A percentile compares a stretch with the other conserved stretches of the same genome.
phyloP scores from a whole-genome alignment of 2,113 vertebrate species.

The Cryptomyrus ogoouensis region DNA sequence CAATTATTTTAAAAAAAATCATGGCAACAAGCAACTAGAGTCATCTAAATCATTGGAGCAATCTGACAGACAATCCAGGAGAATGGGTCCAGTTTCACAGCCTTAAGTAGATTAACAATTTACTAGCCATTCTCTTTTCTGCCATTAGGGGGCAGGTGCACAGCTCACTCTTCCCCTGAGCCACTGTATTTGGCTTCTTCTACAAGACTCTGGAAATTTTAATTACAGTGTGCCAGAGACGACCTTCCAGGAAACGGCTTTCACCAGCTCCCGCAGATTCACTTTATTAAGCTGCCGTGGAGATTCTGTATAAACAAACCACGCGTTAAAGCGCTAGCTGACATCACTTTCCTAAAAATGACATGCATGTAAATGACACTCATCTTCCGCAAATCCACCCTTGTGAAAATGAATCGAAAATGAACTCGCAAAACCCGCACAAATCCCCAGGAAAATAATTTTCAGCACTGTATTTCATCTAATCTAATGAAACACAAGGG shows the following conservation, averaged over 20 bases:
- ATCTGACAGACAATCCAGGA: neutral
- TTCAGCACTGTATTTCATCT: neutral
- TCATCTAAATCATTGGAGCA: neutral
- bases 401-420: neutral
- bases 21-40: neutral
- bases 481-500: neutral
- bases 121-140: neutral
- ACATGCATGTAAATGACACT: neutral
- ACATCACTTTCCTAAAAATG: neutral
- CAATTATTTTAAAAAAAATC: neutral
- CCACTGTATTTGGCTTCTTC: neutral
- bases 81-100: neutral
- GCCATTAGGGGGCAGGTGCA: conserved; percentile 3
- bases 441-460: neutral
- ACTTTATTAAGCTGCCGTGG: neutral
- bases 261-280: neutral
- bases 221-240: neutral
- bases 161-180: neutral
- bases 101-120: neutral
- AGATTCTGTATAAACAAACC: neutral
- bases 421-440: neutral
- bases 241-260: neutral
- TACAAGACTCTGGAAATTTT: neutral
- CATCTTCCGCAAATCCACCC: neutral
- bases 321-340: neutral